Conservation (phyloP, 2,113 vertebrate species). For the Percopsis transmontana region DNA sequence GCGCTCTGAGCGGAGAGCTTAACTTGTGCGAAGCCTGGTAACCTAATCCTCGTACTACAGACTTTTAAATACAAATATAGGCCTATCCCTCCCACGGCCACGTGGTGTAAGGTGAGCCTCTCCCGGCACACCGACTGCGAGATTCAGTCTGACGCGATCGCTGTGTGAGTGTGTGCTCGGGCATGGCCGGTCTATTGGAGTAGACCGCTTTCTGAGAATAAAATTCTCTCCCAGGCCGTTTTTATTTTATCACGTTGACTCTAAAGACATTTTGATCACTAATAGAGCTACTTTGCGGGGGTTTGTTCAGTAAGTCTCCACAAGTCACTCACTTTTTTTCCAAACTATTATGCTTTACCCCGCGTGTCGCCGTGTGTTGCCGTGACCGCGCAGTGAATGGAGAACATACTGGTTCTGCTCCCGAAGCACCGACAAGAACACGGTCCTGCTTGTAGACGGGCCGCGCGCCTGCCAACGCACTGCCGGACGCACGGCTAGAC, state of each 20-base stretch:
- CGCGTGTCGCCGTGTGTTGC: constrained; percentile 52
- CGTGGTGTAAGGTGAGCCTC: constrained; percentile 80
- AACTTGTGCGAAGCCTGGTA: constrained; percentile 59
- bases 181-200: constrained; percentile 25
- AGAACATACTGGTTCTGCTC: constrained; percentile 80
- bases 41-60: constrained; percentile 65
- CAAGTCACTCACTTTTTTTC: not conserved
- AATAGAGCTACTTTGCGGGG: constrained; percentile 7
- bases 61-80: constrained; percentile 79
- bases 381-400: constrained; percentile 78
- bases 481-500: constrained; percentile 40
- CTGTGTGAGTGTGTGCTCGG: constrained; percentile 42
- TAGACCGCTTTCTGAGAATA: constrained; percentile 5
- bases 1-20: constrained; percentile 29
- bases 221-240: not conserved
- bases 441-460: constrained; percentile 50
- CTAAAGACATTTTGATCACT: not conserved
- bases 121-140: constrained; percentile 33
- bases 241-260: not conserved
- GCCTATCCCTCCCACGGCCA: constrained; percentile 60
- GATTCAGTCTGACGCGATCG: constrained; percentile 50
- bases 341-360: constrained; percentile 51
- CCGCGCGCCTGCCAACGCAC: constrained; percentile 57
- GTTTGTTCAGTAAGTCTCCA: constrained; percentile 35
- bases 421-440: constrained; percentile 82